Evolutionary conservation across 1,140 invertebrate genomes (phyloP).

Genomic region (Stegodyphus dumicola): DNA sequence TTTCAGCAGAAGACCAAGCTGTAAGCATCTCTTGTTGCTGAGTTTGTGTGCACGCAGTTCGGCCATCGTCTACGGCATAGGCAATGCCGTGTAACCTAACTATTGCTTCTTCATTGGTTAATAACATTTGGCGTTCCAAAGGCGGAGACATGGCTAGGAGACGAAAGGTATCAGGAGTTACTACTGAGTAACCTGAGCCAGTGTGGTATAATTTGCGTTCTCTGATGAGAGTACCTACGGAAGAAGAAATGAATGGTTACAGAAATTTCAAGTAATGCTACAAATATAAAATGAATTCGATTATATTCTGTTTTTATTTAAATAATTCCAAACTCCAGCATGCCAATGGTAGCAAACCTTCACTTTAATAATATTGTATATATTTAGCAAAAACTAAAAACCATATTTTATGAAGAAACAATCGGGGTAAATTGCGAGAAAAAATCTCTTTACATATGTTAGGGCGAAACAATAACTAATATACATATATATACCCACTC

Average conservation of each 20-base stretch:
- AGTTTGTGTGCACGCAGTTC: constrained; percentile 33
- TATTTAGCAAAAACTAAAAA: too few relatives aligned
- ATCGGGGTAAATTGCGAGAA: too few relatives aligned
- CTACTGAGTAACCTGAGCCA: constrained; percentile 65
- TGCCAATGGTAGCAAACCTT: too few relatives aligned
- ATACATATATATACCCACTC: too few relatives aligned
- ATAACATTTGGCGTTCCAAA: constrained; percentile 72
- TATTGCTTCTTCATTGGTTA: constrained; percentile 86
- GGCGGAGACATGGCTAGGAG: constrained; percentile 58
- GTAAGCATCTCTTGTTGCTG: constrained; percentile 23
- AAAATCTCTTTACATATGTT: too few relatives aligned
- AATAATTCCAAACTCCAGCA: too few relatives aligned
- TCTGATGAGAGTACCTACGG: constrained; percentile 51
- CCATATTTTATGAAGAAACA: too few relatives aligned
- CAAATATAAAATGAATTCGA: background rate
- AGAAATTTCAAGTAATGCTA: background rate
- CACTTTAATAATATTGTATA: too few relatives aligned
- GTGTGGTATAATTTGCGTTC: constrained; percentile 65
- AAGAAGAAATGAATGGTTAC: background rate
- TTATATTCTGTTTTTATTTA: background rate
- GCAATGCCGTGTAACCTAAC: constrained; percentile 79
- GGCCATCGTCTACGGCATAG: constrained; percentile 17
- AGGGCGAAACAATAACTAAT: too few relatives aligned
- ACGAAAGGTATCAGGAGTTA: constrained; percentile 63
- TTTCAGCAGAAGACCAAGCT: constrained; percentile 46